Conservation (phyloP, 2,888 invertebrate species). For the Mechanitis mazaeus region DNA sequence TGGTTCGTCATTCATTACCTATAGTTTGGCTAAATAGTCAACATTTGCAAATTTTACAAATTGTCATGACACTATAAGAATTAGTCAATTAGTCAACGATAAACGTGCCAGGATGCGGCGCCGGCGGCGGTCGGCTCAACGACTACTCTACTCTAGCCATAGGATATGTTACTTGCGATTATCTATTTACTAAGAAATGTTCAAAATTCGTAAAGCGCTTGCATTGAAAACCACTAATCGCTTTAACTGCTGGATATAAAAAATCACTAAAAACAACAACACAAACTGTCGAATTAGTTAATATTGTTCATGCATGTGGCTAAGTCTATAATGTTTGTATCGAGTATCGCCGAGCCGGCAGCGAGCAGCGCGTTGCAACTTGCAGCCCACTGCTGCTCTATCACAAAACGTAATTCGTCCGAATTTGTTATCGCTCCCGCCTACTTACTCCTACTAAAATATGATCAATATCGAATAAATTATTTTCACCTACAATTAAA, state of each 20-base stretch:
- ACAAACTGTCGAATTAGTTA: conserved; percentile 38
- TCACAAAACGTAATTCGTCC: conserved; percentile 72
- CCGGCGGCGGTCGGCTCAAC: conserved; percentile 53
- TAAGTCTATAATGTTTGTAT: conserved; percentile 34
- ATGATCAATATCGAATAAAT: conserved; percentile 75
- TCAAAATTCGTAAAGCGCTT: conserved; percentile 52
- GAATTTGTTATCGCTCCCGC: conserved; percentile 73
- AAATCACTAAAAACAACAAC: conserved; percentile 46
- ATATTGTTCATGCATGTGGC: conserved; percentile 49
- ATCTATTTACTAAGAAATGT: conserved; percentile 47
- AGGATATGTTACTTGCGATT: conserved; percentile 63
- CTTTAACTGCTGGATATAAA: conserved; percentile 40
- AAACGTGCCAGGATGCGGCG: conserved; percentile 50
- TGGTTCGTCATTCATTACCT: conserved; percentile 75
- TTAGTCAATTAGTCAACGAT: conserved; percentile 74
- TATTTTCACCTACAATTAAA: conserved; percentile 73
- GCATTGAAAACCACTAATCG: conserved; percentile 43
- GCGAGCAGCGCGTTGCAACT: conserved; percentile 38
- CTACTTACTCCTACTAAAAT: conserved; percentile 71
- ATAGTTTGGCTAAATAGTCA: conserved; percentile 76
- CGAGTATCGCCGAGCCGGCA: conserved; percentile 50
- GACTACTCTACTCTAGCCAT: conserved; percentile 43
- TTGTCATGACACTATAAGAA: conserved; percentile 74
- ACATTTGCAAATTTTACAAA: conserved; percentile 76
- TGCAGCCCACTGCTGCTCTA: conserved; percentile 56